Evolutionary conservation across 2,113 vertebrate genomes (phyloP), one percentile per base, ranked within the genome.

Genomic region (Hydrochoerus hydrochaeris): DNA sequence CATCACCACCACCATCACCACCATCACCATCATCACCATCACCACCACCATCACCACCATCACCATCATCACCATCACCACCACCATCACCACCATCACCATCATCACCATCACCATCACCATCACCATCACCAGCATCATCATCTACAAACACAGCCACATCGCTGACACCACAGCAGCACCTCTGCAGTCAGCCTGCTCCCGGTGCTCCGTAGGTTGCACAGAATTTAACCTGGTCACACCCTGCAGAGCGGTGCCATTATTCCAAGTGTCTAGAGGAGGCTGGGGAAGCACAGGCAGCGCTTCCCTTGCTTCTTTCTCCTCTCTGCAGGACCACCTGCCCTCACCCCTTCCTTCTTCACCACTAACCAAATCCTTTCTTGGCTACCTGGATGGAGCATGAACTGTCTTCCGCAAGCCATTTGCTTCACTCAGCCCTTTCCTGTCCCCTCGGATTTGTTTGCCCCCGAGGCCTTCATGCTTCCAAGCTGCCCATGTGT

Each of bases 41-140:
- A 13, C 0, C 52, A 12, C 0, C 38, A n/a, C 0, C 13, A 26
- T 1, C 78, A 28, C 2, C 24, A 1, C 0, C 32, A 52, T 2
- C 60, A 41, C 0, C 32, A 19, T 6, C 3, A 17, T 4, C 22
- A 52, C 5, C 38, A 17, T 3, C 1, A 13, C n/a, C n/a, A n/a
- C n/a, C 4, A 26, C 2, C 69, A n/a, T 1, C 73, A 63, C 1
- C 2, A 38, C 1, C 32, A 9, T 2, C 90, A 57, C 0, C 20
- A 32, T 0, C 35, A 84, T 0, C 69, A 60, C 14, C 57, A 10
- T 9, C 41, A 41, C 2, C 49, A 38, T 2, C 10, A 28, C 4
- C 52, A 83, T 0, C 30, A 65, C 4, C 17, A n/a, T 10, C 41
- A 46, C 7, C 26, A 78, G 2, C 75, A 78, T 7, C 26, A 46